phyloP scores from a whole-genome alignment of 2,797 vertebrate genomes.

The Capromys pilorides region DNA sequence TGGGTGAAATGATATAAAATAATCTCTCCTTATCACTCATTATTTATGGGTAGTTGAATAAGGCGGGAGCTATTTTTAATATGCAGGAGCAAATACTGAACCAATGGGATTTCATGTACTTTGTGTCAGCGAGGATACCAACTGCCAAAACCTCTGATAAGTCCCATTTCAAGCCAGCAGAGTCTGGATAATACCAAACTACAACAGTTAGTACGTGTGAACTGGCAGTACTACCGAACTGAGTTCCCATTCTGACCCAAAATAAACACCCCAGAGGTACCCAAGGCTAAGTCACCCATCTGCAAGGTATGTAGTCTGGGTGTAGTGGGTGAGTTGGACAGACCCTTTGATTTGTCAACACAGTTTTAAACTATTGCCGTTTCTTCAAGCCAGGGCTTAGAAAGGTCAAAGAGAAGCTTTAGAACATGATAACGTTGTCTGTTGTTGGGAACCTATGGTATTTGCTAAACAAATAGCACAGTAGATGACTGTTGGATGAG shows the following conservation, averaged over 20 bases:
- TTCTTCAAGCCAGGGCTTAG: neutral
- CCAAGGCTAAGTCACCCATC: constrained; percentile 43
- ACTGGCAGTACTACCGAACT: constrained; percentile 52
- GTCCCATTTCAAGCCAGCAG: constrained; percentile 60
- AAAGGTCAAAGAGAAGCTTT: constrained; percentile 60
- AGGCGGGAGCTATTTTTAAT: constrained; percentile 80
- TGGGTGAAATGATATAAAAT: constrained; percentile 55
- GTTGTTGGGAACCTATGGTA: neutral
- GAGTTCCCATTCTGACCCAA: constrained; percentile 43
- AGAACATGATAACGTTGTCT: constrained; percentile 8
- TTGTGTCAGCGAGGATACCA: constrained; percentile 77
- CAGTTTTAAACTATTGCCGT: neutral
- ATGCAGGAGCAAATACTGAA: constrained; percentile 56
- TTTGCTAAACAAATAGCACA: constrained; percentile 55
- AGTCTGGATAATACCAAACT: constrained; percentile 74
- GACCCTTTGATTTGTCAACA: constrained; percentile 37
- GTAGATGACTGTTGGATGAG: neutral
- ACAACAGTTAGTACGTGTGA: constrained; percentile 25
- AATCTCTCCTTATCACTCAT: constrained; percentile 76
- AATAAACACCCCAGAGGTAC: constrained; percentile 63
- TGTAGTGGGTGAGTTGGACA: constrained; percentile 7
- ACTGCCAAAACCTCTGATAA: constrained; percentile 68
- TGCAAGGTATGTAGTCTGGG: neutral
- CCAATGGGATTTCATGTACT: constrained; percentile 17
- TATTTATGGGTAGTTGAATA: constrained; percentile 72